phyloP scores from a whole-genome alignment of 2,113 vertebrate species.

The Plectropomus leopardus region DNA sequence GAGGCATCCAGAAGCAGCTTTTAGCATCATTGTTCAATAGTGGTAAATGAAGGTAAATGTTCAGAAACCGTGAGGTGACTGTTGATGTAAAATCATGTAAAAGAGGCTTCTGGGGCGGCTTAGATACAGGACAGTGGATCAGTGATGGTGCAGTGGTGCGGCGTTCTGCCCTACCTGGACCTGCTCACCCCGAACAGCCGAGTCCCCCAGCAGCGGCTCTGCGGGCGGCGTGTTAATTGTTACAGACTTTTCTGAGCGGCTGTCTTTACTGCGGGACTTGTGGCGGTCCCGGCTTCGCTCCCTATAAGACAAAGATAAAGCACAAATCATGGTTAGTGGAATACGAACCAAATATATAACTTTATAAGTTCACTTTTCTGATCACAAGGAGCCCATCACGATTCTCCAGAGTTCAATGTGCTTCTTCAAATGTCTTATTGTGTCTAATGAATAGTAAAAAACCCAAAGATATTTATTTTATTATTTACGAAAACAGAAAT shows the following conservation, averaged over 20 bases:
- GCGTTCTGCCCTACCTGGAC: constrained; percentile 87
- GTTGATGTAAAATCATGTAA: neutral
- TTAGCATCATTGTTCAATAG: neutral
- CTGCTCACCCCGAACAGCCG: constrained; percentile 85
- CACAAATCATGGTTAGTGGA: neutral
- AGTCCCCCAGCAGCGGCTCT: constrained; percentile 90
- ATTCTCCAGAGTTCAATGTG: neutral
- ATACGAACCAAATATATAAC: neutral
- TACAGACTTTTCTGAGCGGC: constrained; percentile 94
- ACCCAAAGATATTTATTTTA: neutral
- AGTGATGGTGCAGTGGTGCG: neutral
- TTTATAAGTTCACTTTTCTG: too few relatives aligned
- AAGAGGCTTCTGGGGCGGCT: neutral
- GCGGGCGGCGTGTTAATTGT: constrained; percentile 93
- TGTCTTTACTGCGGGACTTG: constrained; percentile 93
- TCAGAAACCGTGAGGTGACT: neutral
- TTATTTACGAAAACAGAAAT: neutral
- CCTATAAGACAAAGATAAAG: constrained; percentile 68
- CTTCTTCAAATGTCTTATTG: too few relatives aligned
- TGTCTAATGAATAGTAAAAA: neutral
- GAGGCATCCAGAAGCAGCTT: neutral
- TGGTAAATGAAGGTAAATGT: neutral
- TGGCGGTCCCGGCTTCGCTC: constrained; percentile 93
- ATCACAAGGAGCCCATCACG: neutral
- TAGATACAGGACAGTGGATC: neutral